phyloP scores from a whole-genome alignment of 2,113 vertebrate species.

The Rousettus leschenaultii region DNA sequence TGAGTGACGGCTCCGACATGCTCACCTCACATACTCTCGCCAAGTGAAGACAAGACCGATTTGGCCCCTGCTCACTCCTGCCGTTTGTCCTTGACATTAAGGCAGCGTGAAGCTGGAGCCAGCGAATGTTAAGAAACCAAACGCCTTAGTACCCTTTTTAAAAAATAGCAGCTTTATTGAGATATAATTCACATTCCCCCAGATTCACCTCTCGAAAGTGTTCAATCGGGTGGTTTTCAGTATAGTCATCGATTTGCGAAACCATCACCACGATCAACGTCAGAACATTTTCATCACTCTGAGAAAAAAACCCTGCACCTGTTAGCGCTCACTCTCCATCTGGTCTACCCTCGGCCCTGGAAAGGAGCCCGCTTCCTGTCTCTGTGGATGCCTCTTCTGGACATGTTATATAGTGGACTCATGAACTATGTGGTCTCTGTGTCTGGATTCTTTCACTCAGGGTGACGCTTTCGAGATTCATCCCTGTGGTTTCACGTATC shows the following conservation, averaged over 20 bases:
- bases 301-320: not conserved
- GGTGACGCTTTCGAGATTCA: not conserved
- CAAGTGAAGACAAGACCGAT: not conserved
- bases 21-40: not conserved
- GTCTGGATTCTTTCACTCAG: not conserved
- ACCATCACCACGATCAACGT: not conserved
- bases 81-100: not conserved
- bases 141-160: not conserved
- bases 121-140: not conserved
- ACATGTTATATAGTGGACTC: not conserved
- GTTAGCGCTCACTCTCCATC: too few relatives aligned
- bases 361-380: not conserved
- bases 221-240: not conserved
- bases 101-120: not conserved
- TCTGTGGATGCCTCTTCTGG: not conserved
- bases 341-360: not conserved
- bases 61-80: not conserved
- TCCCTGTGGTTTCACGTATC: not conserved
- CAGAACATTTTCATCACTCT: not conserved
- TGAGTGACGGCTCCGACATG: fast-evolving
- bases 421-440: not conserved
- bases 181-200: not conserved
- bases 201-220: not conserved
- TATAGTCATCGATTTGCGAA: not conserved
- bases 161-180: not conserved